phyloP scores from a whole-genome alignment of 2,113 vertebrate species.

The Bubo scandiacus region DNA sequence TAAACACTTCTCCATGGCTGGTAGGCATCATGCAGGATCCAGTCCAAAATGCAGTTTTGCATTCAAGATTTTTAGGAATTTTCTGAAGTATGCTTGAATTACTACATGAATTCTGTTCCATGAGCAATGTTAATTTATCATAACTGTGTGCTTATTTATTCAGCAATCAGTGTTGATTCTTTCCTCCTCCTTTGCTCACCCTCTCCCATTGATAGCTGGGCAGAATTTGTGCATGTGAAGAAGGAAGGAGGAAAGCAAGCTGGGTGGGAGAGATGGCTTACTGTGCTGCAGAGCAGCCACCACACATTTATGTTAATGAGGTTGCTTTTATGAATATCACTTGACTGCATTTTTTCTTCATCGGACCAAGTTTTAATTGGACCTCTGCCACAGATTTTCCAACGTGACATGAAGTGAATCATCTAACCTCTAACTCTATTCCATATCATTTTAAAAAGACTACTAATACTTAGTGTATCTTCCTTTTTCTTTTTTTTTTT shows the following conservation, averaged over 20 bases:
- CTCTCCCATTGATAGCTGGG: not conserved
- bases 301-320: not conserved
- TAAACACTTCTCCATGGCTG: not conserved
- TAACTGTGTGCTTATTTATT: not conserved
- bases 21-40: rapidly evolving
- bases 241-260: not conserved
- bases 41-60: not conserved
- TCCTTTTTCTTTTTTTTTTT: not conserved
- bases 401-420: not conserved
- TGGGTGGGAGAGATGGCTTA: not conserved
- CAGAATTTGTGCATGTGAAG: not conserved
- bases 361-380: not conserved
- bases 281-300: not conserved
- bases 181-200: not conserved
- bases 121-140: not conserved
- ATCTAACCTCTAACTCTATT: not conserved
- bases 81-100: not conserved
- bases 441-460: not conserved
- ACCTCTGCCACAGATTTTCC: not conserved
- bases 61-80: not conserved
- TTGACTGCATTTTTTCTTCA: not conserved
- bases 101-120: not conserved
- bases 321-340: not conserved
- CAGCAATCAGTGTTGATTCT: not conserved
- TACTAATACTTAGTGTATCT: not conserved